Percentiles rank a stretch among this genome's conserved stretches.
Evolutionary conservation across 2,113 vertebrate genomes (phyloP).

Genomic region (Toxostoma redivivum): DNA sequence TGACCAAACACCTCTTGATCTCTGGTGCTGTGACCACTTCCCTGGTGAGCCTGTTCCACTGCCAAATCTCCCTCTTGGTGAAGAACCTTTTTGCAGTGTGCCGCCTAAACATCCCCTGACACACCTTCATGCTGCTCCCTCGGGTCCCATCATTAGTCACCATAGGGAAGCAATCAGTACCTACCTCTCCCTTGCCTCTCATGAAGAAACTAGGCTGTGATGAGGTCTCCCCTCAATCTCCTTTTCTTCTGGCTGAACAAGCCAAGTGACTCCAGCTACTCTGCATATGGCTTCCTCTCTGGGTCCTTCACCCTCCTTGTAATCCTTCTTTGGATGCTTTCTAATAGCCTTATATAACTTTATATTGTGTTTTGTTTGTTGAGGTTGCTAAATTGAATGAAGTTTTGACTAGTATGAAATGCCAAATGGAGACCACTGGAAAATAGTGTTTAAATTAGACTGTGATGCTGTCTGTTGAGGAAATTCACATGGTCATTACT

Average conservation of each 20-base stretch:
- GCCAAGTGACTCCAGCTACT: background rate
- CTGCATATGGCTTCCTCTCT: background rate
- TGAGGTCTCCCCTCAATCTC: background rate
- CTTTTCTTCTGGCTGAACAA: background rate
- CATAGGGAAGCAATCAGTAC: rapidly evolving
- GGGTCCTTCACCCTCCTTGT: background rate
- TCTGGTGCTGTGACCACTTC: background rate
- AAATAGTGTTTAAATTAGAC: background rate
- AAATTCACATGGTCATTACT: background rate
- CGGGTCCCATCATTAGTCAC: rapidly evolving
- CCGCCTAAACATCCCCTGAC: background rate
- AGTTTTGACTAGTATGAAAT: background rate
- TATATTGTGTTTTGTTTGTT: background rate
- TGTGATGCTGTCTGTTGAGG: background rate
- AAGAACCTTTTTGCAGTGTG: background rate
- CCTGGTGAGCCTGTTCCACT: background rate
- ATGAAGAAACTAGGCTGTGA: background rate
- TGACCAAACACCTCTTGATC: background rate
- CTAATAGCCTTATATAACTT: background rate
- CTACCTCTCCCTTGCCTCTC: background rate
- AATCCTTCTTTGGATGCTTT: background rate
- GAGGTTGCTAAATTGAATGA: background rate
- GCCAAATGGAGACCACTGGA: background rate
- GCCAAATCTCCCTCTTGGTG: background rate
- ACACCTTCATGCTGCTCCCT: background rate